Base-by-base conservation (phyloP, 2,888 invertebrate genomes). In the Cylloceria caligata region DNA sequence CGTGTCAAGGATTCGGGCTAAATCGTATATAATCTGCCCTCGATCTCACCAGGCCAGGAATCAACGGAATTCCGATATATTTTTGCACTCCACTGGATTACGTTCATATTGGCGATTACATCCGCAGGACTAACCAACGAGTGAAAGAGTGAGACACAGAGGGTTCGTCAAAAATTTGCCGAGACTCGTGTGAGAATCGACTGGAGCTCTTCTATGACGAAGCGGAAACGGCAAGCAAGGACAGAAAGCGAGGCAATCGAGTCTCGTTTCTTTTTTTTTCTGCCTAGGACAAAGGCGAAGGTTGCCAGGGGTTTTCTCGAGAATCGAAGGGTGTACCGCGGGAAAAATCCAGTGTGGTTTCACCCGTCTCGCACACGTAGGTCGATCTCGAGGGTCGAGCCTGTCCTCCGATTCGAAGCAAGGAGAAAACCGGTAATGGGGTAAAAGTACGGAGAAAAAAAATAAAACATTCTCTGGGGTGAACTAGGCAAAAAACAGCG, bases 101-200 rank as follows among this genome's bases (percentile, higher is more conserved):
- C 7, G 30, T 30, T 30, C 30, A 30, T 30, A 19, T 47, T 47
- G n/a, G 6, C 39, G 39, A 39, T 39, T 39, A 11, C 39, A 11
- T 39, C 39, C 13, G 13, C 13, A 16, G 3, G 5, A n/a, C n/a
- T 45, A 16, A 16, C 16, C 4, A 45, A 7, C 5, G 24, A 3
- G 19, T 39, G 21, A 64, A 21, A 39, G 42, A 64, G 11, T 11
- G 13, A 64, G 24, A 4, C 6, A 52, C 11, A 21, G 9, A 5
- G 57, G n/a, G 3, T 30, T 24, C 57, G 24, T 21, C 19, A 62
- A 34, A 39, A 62, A 11, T 62, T 39, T 21, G n/a, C 21, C 21
- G 21, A 30, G 39, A 19, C 87, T 79, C 86, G 88, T 87, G 87
- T 85, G 84, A n/a, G n/a, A 86, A 85, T 85, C 79, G 84, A 85